These are phyloP conservation scores for Pseudomyrmex flavicornis DNA, from an alignment of 1,140 invertebrate genomes.

Conservation along the genomic window DNA sequence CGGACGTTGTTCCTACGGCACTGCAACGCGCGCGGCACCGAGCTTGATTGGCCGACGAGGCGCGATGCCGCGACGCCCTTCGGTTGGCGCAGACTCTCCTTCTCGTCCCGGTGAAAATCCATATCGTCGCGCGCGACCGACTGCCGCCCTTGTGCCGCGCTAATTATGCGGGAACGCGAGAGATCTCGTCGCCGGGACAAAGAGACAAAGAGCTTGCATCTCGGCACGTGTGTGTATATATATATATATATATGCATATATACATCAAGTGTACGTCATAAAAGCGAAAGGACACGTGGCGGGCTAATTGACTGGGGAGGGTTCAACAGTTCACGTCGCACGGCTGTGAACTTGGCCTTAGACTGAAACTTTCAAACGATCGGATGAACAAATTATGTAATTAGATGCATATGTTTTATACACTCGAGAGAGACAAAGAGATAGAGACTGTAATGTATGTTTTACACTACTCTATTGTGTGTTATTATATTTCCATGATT, in stretches of 20 bases:
- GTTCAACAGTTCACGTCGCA: too few relatives aligned
- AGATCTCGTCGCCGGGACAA: too few relatives aligned
- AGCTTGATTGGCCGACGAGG: constrained; percentile 55
- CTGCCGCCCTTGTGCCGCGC: not conserved
- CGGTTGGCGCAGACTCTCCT: constrained; percentile 77
- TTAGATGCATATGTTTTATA: too few relatives aligned
- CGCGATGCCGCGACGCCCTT: constrained; percentile 60
- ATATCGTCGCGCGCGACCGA: constrained; percentile 64
- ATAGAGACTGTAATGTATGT: too few relatives aligned
- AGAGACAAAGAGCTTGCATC: not conserved
- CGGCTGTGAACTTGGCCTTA: too few relatives aligned
- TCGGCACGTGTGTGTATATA: not conserved
- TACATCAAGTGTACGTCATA: too few relatives aligned
- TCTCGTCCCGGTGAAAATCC: constrained; percentile 77
- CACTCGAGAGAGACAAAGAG: too few relatives aligned
- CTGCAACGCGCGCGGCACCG: constrained; percentile 26
- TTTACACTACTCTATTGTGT: too few relatives aligned
- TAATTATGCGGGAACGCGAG: constrained; percentile 15
- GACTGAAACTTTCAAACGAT: too few relatives aligned
- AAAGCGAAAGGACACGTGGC: too few relatives aligned
- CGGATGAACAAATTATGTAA: too few relatives aligned
- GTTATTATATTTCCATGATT: not conserved
- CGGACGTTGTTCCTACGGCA: constrained; percentile 2
- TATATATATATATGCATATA: not conserved
- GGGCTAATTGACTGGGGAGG: too few relatives aligned